Percentiles rank a stretch among this genome's conserved stretches.
Evolutionary conservation across 2,888 invertebrate genomes (phyloP).

Genomic region (Tigriopus californicus): DNA sequence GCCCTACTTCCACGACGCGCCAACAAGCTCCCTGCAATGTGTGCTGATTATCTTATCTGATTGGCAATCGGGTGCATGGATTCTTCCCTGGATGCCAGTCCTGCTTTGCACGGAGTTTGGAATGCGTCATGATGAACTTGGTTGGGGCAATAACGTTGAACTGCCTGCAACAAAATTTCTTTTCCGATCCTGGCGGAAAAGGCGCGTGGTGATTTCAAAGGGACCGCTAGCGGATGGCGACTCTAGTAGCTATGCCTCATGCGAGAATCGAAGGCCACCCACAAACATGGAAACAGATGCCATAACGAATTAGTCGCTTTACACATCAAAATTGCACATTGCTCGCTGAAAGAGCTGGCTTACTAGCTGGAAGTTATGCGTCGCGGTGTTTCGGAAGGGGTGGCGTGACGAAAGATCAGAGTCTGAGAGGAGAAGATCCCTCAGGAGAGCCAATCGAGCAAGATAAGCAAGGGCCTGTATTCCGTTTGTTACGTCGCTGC

Average conservation of each 20-base stretch:
- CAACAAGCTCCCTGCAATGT: constrained; percentile 67
- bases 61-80: constrained; percentile 65
- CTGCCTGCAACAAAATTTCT: constrained; percentile 71
- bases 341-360: constrained; percentile 68
- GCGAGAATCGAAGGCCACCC: constrained; percentile 36
- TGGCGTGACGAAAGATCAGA: constrained; percentile 44
- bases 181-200: constrained; percentile 51
- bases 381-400: constrained; percentile 52
- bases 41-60: constrained; percentile 64
- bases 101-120: constrained; percentile 85
- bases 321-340: constrained; percentile 74
- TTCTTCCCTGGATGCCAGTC: constrained; percentile 68
- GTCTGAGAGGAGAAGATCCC: constrained; percentile 46
- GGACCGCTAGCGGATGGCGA: constrained; percentile 77
- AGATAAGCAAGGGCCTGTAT: constrained; percentile 60
- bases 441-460: constrained; percentile 50
- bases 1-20: constrained; percentile 77
- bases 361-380: constrained; percentile 55
- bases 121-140: constrained; percentile 83
- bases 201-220: constrained; percentile 81
- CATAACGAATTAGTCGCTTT: constrained; percentile 45
- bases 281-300: neutral
- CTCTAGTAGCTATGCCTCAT: constrained; percentile 57
- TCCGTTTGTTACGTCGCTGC: constrained; percentile 75
- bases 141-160: constrained; percentile 84